Evolutionary conservation across 2,113 vertebrate species (phyloP).

Genomic region (Gorsachius goisagi): DNA sequence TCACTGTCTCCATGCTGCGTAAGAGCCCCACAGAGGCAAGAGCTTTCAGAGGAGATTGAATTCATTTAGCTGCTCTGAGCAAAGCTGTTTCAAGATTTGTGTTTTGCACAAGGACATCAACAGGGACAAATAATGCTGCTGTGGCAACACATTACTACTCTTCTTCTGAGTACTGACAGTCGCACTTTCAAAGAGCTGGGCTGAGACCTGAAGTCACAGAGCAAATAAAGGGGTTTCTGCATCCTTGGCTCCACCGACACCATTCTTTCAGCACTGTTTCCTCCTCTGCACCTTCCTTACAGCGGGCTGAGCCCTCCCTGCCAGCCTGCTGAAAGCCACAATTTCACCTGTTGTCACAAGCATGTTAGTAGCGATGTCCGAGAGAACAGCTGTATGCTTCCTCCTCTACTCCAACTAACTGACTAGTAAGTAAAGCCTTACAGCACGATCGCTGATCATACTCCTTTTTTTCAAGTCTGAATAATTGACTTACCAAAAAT

Average conservation of each 20-base stretch:
- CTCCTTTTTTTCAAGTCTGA: background rate
- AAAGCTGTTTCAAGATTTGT: background rate
- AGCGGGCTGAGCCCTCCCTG: background rate
- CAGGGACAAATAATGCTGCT: background rate
- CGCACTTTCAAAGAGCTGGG: background rate
- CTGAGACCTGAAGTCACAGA: constrained; percentile 1
- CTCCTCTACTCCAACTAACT: background rate
- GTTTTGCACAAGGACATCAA: background rate
- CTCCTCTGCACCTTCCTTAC: background rate
- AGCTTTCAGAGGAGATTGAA: background rate
- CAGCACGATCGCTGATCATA: background rate
- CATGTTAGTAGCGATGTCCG: background rate
- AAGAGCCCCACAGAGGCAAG: background rate
- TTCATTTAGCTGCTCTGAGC: background rate
- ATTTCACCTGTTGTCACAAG: background rate
- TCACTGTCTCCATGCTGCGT: background rate
- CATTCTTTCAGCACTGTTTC: background rate
- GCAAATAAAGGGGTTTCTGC: constrained; percentile 1
- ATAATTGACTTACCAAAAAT: background rate
- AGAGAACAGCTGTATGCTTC: background rate
- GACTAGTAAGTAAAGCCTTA: background rate
- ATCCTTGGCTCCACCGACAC: background rate
- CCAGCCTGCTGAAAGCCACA: background rate
- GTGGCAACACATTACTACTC: background rate
- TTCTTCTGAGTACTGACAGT: background rate